Base-by-base conservation (phyloP, 2,888 invertebrate species). In the Dorcus hopei region DNA sequence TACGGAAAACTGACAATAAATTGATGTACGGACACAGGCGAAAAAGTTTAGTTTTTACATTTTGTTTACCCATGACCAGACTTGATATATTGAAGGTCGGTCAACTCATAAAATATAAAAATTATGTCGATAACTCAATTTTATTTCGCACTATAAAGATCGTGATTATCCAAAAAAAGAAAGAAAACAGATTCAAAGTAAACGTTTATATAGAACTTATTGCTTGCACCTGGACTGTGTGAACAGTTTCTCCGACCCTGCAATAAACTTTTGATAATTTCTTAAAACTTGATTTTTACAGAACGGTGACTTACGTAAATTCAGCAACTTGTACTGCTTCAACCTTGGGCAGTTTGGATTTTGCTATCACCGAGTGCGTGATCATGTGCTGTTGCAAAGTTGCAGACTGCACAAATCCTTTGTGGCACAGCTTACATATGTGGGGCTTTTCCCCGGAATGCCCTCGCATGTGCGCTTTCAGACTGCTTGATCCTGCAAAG, bases 321-420 rank as follows among this genome's bases (percentile, higher is more conserved):
- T 78, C 76, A 4, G 75, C 66, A 45, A 78, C 75, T 62, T 76
- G 71, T 43, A 78, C 72, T 2, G 75, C 72, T 65, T 77, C 75
- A 9, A 76, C 63, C 66, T 73, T 74, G 0, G 68, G 48, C 19
- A 70, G 47, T 61, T 66, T 67, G 2, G 59, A 52, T 39, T 61
- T 64, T 38, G 60, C 54, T 41, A 65, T 55, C 40, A 59, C 55
- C 0, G 26, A 59, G 60, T 74, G 74, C 6, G 70, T 70, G 39
- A 62, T 59, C 52, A 74, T 58, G 62, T 74, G 74, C 52, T 73
- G 67, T 65, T 75, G 73, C 19, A 77, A 68, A 14, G 70, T 64
- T 53, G 67, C 66, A 4, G 71, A 68, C 57, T 74, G 72, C 2
- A 70, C 64, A 58, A 77, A 78, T 40, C 68, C 65, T 64, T 75